These are phyloP conservation scores for Oreocharis arfaki DNA, from an alignment of 2,113 vertebrate genomes.

Conservation along the genomic window DNA sequence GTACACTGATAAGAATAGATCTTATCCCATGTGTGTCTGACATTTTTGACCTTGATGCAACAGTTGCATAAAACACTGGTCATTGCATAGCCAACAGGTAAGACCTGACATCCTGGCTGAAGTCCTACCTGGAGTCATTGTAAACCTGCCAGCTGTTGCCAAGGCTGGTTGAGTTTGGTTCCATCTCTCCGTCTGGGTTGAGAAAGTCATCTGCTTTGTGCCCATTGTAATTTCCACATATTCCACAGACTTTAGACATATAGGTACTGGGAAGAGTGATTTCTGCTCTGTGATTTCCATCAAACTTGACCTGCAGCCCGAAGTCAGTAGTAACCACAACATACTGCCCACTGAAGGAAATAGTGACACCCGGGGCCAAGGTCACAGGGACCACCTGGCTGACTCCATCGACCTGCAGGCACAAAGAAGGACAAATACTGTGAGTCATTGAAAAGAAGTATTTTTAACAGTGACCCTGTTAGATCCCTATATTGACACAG, in stretches of 20 bases:
- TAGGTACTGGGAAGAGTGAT: conserved; percentile 43
- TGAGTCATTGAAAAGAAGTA: background rate
- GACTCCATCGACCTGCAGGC: conserved; percentile 45
- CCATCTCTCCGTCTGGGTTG: conserved; percentile 61
- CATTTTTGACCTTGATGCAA: background rate
- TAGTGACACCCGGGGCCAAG: background rate
- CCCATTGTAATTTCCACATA: conserved; percentile 62
- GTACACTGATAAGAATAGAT: background rate
- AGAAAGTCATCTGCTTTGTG: conserved; percentile 58
- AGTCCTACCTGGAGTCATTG: conserved; percentile 60
- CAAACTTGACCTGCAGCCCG: conserved; percentile 48
- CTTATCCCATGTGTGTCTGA: background rate
- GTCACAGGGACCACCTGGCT: conserved; percentile 42
- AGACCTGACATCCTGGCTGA: background rate
- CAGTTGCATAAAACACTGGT: background rate
- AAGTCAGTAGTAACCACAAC: conserved; percentile 38
- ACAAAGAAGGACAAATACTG: background rate
- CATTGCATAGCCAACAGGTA: background rate
- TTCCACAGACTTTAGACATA: conserved; percentile 53
- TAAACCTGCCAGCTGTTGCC: conserved; percentile 70
- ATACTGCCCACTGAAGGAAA: conserved; percentile 50
- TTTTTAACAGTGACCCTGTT: background rate
- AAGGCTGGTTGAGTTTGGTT: conserved; percentile 51
- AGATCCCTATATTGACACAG: background rate
- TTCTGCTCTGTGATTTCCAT: conserved; percentile 60